Evolutionary conservation across 2,797 vertebrate genomes (phyloP).

Genomic region (Acipenser transmontanus): DNA sequence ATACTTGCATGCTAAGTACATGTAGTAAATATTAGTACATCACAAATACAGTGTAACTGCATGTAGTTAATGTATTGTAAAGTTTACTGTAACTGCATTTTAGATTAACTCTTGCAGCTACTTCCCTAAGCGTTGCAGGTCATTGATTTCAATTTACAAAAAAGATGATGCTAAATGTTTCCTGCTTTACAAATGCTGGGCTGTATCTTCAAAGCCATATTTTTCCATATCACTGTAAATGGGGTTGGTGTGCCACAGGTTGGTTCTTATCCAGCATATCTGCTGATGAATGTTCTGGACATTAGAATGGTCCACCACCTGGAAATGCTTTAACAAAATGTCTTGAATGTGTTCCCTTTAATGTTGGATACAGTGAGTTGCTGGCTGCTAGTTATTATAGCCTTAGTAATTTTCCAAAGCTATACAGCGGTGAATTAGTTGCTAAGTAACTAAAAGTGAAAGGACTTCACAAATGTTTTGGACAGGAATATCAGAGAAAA

Average conservation of each 20-base stretch:
- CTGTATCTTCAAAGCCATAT: neutral
- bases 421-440: slow-evolving; percentile 23
- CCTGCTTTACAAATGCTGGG: neutral
- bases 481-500: slow-evolving; percentile 7
- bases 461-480: slow-evolving; percentile 7
- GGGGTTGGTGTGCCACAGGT: no score
- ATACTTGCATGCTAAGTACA: no score
- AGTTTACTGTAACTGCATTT: no score
- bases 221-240: neutral
- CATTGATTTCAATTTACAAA: no score
- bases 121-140: no score
- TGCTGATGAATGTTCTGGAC: slow-evolving; percentile 3
- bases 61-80: no score
- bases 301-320: slow-evolving; percentile 2
- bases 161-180: no score
- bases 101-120: no score
- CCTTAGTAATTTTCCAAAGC: slow-evolving; percentile 21
- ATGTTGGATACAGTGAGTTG: slow-evolving; percentile 30
- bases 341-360: slow-evolving; percentile 24
- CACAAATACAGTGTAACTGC: no score
- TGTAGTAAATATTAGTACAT: no score
- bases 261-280: neutral
- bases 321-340: slow-evolving; percentile 8
- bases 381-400: slow-evolving; percentile 37
- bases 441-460: slow-evolving; percentile 17